Evolutionary conservation across 2,113 vertebrate species (phyloP).

Genomic region (Scolopax mira): DNA sequence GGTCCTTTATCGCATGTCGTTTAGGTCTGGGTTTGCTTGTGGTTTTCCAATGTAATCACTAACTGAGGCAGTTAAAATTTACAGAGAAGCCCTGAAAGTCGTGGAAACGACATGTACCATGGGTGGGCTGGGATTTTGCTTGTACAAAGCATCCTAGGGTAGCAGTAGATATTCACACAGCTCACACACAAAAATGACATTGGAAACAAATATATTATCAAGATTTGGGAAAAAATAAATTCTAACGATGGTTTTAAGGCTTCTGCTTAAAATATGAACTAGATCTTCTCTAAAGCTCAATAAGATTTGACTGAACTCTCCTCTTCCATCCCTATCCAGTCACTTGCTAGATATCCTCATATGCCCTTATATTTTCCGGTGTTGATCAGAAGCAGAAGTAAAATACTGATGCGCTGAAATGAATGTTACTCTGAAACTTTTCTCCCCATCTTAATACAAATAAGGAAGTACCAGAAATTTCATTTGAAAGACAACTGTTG

Average conservation of each 20-base stretch:
- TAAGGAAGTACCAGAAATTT: not conserved
- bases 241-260: not conserved
- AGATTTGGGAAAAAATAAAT: not conserved
- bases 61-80: not conserved
- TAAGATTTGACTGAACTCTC: not conserved
- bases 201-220: not conserved
- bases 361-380: not conserved
- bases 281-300: not conserved
- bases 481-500: not conserved
- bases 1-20: not conserved
- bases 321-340: not conserved
- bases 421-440: not conserved
- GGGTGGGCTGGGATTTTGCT: not conserved
- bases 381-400: constrained; percentile 1
- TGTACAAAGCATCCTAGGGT: not conserved
- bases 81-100: not conserved
- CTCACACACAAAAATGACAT: not conserved
- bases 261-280: not conserved
- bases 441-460: not conserved
- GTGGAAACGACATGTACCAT: not conserved
- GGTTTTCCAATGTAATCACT: not conserved
- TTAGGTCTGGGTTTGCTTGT: not conserved
- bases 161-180: not conserved
- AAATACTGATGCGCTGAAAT: not conserved
- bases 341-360: not conserved